Percentiles rank a stretch among this genome's conserved stretches.
Conservation (phyloP, 2,113 vertebrate species). For the Petrocephalus microphthalmus region DNA sequence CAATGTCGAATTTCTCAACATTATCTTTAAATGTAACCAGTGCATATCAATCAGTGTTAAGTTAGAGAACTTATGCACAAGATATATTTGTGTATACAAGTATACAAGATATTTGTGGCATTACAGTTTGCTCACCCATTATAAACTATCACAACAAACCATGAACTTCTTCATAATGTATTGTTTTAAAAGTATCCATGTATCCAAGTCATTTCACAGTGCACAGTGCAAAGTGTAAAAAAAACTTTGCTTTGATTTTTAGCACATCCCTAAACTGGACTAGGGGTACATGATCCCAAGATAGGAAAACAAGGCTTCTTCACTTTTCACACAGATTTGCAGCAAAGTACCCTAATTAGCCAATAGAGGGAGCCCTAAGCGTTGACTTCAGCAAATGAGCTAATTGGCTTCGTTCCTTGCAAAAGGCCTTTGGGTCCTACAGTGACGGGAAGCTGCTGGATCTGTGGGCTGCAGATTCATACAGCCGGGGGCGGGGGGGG, state of each 20-base stretch:
- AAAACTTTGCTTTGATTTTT: not conserved
- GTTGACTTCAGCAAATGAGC: conserved; percentile 12
- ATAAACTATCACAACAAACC: not conserved
- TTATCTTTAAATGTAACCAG: not conserved
- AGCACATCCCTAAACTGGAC: not conserved
- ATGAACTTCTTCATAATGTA: not conserved
- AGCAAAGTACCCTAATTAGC: not conserved
- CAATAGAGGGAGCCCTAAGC: conserved; percentile 31
- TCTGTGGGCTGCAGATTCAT: not conserved
- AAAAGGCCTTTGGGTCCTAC: conserved; percentile 31
- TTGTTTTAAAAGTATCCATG: not conserved
- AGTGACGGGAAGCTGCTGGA: conserved; percentile 6
- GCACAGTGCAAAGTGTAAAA: too few relatives aligned
- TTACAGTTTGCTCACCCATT: not conserved
- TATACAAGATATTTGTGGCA: not conserved
- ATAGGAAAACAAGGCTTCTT: not conserved
- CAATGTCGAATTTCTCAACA: not conserved
- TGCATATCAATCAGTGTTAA: not conserved
- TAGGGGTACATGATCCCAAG: not conserved
- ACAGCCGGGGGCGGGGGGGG: not conserved
- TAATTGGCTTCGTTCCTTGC: conserved; percentile 26
- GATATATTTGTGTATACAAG: not conserved
- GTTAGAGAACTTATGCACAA: not conserved
- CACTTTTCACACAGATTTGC: not conserved
- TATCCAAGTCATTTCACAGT: not conserved